Evolutionary conservation across 2,888 invertebrate species (phyloP).

Genomic region (Nowickia ferox): DNA sequence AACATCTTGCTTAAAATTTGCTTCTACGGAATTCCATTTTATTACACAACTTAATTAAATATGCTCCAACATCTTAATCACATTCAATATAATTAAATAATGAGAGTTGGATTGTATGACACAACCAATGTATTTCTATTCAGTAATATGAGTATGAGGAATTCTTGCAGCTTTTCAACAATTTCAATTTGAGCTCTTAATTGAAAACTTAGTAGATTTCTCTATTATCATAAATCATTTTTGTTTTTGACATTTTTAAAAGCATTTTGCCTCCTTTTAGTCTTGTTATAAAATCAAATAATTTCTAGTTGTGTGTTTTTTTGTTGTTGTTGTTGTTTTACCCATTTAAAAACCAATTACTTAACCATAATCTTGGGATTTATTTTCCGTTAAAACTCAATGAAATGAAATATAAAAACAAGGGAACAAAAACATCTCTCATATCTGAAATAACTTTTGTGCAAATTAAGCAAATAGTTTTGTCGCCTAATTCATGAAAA

Average conservation of each 20-base stretch:
- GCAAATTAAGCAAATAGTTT: constrained; percentile 72
- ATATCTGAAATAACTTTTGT: constrained; percentile 66
- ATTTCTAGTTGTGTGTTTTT: constrained; percentile 7
- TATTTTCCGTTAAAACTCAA: constrained; percentile 69
- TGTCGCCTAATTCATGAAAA: constrained; percentile 69
- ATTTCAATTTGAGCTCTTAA: constrained; percentile 46
- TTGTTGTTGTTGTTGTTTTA: constrained; percentile 35
- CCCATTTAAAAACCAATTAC: constrained; percentile 70
- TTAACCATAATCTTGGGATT: constrained; percentile 69
- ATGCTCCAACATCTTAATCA: background rate
- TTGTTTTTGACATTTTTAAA: constrained; percentile 60
- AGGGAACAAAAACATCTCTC: constrained; percentile 40
- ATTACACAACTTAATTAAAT: constrained; percentile 8
- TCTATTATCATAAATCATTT: constrained; percentile 62
- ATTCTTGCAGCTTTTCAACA: background rate
- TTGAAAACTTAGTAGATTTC: constrained; percentile 29
- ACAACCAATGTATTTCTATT: background rate
- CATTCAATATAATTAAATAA: constrained; percentile 16
- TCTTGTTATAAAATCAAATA: constrained; percentile 42
- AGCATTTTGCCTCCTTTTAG: constrained; percentile 46
- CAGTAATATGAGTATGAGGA: background rate
- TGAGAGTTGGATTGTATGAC: background rate
- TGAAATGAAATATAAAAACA: constrained; percentile 53
- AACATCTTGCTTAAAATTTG: background rate
- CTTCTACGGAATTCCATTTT: background rate